Percentiles rank a stretch among this genome's conserved stretches.
Evolutionary conservation across 2,888 invertebrate genomes (phyloP).

Genomic region (Lithophane semibrunnea): DNA sequence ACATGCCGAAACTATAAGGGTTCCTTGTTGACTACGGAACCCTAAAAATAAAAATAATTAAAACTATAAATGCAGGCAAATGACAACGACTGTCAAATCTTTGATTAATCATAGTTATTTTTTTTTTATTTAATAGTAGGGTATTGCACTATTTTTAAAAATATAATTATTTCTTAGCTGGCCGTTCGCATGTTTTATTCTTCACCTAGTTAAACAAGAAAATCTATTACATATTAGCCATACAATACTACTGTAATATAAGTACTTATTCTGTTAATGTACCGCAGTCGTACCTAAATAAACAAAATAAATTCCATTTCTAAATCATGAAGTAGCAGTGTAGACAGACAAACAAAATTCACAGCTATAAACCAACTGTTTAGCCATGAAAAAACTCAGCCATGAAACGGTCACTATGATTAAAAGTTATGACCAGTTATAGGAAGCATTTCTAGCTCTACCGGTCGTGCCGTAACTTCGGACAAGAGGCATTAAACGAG

Average conservation of each 20-base stretch:
- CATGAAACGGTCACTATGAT: conserved; percentile 18
- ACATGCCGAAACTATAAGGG: too few relatives aligned
- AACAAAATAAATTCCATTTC: not conserved
- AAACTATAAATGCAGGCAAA: too few relatives aligned
- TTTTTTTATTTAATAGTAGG: too few relatives aligned
- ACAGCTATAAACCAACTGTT: conserved; percentile 3
- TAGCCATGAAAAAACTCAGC: not conserved
- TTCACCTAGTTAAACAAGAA: not conserved
- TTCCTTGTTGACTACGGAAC: too few relatives aligned
- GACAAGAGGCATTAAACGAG: conserved; percentile 14
- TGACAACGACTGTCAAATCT: too few relatives aligned
- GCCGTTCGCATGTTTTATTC: not conserved
- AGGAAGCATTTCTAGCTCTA: conserved; percentile 16
- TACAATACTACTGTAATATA: not conserved
- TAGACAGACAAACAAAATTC: not conserved
- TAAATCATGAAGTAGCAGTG: not conserved
- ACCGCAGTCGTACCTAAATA: not conserved
- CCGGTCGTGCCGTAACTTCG: conserved; percentile 11
- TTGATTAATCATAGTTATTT: too few relatives aligned
- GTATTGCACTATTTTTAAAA: too few relatives aligned
- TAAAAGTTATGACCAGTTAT: conserved; percentile 32
- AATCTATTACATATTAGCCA: not conserved
- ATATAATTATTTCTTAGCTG: too few relatives aligned
- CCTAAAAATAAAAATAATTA: too few relatives aligned
- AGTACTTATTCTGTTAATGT: too few relatives aligned